Evolutionary conservation across 1,140 invertebrate species (phyloP), one percentile per base, ranked within the genome.

Genomic region (Philotrypesis tridentata): DNA sequence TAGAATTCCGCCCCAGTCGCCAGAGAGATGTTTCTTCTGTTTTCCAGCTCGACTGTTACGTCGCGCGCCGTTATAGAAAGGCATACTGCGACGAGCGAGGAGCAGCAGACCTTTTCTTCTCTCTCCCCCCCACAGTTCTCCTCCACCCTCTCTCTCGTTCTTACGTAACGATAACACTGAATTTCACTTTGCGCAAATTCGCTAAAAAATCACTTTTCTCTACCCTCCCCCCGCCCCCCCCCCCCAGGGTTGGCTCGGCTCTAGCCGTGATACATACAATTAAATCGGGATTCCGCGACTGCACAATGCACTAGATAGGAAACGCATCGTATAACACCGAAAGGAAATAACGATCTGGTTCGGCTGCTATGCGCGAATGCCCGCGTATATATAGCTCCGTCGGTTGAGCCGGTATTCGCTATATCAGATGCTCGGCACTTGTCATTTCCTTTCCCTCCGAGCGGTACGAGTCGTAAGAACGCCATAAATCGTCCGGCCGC

Each of bases 301-400:
- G 33, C n/a, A 14, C 40, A 9, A 40, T 40, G 12, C 40, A 40
- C 3, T 43, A 9, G 4, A 43, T 14, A 1, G 12, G 12, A 43
- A 55, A 17, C 48, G 9, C 48, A n/a, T 55, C 48, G 33, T 37
- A 37, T 37, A 5, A 37, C 33, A 37, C 11, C 68, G n/a, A 71
- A 27, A 79, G 68, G 37, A 79, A 79, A 79, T 79, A 79, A 79
- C 78, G 68, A 79, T 79, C 27, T 17, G 8, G 43, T 37, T 37
- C 33, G 33, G 33, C 33, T 5, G 33, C n/a, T n/a, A n/a, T n/a
- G n/a, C 7, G 48, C 48, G 48, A 21, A 17, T 48, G 43, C 12
- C 8, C 12, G 68, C 21, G 68, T 71, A 33, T 29, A 70, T 29
- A 31, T 11, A 37, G n/a, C 33, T n/a, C 68, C 77, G n/a, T 79